Conservation (phyloP, 2,888 invertebrate species). For the Drosophila neotestacea region DNA sequence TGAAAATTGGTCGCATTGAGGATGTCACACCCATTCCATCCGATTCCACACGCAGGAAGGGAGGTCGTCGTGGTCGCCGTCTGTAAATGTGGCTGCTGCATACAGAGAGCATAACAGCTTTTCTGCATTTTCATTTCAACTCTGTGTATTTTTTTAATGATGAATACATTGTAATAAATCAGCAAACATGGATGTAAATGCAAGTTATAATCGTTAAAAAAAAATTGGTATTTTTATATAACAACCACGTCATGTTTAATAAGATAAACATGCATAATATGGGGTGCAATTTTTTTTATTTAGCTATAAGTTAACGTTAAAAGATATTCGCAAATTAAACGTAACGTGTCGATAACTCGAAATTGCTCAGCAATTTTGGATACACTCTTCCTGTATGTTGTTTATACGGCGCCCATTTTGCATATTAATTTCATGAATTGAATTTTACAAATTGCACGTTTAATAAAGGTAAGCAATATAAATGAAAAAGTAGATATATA, state of each 20-base stretch:
- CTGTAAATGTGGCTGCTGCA: constrained; percentile 88
- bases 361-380: not conserved
- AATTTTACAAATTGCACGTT: too few relatives aligned
- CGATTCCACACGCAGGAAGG: constrained; percentile 99
- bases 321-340: not conserved
- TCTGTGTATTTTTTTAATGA: constrained; percentile 32
- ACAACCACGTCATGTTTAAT: not conserved
- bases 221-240: not conserved
- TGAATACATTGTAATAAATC: constrained; percentile 41
- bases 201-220: not conserved
- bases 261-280: not conserved
- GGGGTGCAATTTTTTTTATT: not conserved
- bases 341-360: not conserved
- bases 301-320: not conserved
- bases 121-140: constrained; percentile 30
- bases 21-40: constrained; percentile 99
- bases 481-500: too few relatives aligned
- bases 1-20: constrained; percentile 99
- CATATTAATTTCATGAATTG: too few relatives aligned
- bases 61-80: constrained; percentile 99
- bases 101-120: constrained; percentile 5
- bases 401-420: too few relatives aligned
- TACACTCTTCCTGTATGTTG: not conserved
- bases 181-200: constrained; percentile 15
- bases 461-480: too few relatives aligned